Conservation (phyloP, 2,113 vertebrate genomes). For the cattle (Bos taurus) region DNA sequence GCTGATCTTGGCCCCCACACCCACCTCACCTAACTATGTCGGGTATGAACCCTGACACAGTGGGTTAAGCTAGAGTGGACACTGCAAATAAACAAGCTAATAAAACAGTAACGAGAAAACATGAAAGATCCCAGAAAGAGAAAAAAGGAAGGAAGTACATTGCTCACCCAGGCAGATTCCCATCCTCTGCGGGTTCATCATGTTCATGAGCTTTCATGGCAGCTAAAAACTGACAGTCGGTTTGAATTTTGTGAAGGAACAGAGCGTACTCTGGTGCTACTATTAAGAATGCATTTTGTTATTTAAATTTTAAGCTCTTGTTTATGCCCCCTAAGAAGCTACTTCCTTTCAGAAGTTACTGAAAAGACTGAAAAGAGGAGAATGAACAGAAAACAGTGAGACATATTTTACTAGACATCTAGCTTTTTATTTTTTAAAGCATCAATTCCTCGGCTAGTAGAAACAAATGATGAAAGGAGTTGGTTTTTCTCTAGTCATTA, state of each 20-base stretch:
- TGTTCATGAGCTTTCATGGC: rapidly evolving
- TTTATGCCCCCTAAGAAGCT: background rate
- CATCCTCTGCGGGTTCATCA: background rate
- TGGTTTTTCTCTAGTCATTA: background rate
- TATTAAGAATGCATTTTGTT: background rate
- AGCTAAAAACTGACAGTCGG: background rate
- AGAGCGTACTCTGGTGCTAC: background rate
- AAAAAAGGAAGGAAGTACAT: background rate
- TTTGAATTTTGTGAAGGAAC: background rate
- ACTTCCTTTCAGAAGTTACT: background rate
- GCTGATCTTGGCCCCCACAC: background rate
- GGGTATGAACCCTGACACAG: background rate
- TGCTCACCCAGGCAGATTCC: background rate
- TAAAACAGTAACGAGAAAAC: background rate
- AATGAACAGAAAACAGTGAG: background rate
- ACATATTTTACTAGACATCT: background rate
- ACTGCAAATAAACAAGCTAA: background rate
- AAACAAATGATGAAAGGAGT: background rate
- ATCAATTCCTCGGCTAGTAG: background rate
- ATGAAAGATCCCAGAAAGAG: background rate
- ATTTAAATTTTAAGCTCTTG: background rate
- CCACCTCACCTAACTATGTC: rapidly evolving
- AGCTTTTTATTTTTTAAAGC: background rate
- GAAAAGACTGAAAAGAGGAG: background rate
- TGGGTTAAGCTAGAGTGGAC: background rate